These are phyloP conservation scores for Aepyceros melampus DNA, from an alignment of 2,113 vertebrate species.

Conservation along the genomic window DNA sequence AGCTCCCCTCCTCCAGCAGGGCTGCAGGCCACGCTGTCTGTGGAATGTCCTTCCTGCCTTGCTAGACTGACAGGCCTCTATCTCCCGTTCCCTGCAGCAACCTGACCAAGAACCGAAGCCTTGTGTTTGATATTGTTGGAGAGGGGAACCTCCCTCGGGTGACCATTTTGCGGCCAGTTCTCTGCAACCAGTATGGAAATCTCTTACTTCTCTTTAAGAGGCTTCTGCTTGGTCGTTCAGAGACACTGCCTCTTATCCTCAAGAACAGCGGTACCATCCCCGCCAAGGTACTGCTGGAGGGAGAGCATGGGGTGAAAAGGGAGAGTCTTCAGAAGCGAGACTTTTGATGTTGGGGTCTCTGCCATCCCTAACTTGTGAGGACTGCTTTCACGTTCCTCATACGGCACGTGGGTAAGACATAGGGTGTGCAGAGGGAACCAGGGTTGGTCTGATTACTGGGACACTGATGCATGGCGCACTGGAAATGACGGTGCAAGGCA, in stretches of 20 bases:
- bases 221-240: conserved; percentile 78
- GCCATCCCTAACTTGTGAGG: neutral
- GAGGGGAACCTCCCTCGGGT: conserved; percentile 87
- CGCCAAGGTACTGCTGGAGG: conserved; percentile 81
- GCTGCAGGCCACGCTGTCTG: neutral
- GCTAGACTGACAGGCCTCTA: neutral
- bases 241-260: conserved; percentile 83
- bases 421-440: neutral
- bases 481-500: neutral
- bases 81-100: conserved; percentile 61
- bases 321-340: neutral
- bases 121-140: conserved; percentile 87
- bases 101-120: conserved; percentile 58
- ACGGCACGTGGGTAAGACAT: neutral
- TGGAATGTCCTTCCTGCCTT: neutral
- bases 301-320: neutral
- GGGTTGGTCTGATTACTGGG: neutral
- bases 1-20: neutral
- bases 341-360: neutral
- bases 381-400: neutral
- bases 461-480: neutral
- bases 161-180: conserved; percentile 80
- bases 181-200: conserved; percentile 76
- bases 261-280: conserved; percentile 82
- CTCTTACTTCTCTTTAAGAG: conserved; percentile 87